phyloP scores from a whole-genome alignment of 2,888 invertebrate species.

The Spisula solida region DNA sequence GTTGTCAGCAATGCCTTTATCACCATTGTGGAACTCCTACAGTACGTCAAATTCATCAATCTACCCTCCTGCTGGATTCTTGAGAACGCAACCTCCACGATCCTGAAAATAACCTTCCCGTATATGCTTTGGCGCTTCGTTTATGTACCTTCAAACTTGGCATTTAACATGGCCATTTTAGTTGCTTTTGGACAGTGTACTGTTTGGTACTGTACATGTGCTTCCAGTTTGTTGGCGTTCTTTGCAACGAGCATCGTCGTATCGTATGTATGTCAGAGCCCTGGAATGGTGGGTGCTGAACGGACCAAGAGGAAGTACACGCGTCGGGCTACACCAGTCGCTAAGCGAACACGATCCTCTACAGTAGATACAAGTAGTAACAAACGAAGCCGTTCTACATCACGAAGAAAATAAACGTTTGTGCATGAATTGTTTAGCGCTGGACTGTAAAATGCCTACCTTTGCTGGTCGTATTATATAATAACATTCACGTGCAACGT shows the following conservation, averaged over 20 bases:
- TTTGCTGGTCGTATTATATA: too few species aligned
- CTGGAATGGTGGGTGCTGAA: neutral
- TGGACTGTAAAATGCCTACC: too few species aligned
- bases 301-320: neutral
- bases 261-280: constrained; percentile 16
- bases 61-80: neutral
- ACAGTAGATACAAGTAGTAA: neutral
- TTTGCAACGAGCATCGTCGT: constrained; percentile 13
- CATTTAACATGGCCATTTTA: neutral
- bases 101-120: constrained; percentile 26
- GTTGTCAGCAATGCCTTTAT: constrained; percentile 12
- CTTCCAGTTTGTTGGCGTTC: neutral
- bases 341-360: neutral
- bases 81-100: neutral
- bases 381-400: neutral
- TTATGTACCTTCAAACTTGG: neutral
- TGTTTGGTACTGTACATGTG: neutral
- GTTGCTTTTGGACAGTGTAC: neutral
- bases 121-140: constrained; percentile 36
- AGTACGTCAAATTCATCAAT: constrained; percentile 24
- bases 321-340: neutral
- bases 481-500: neutral
- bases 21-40: neutral
- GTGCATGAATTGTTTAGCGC: neutral
- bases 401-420: neutral